Evolutionary conservation across 2,113 vertebrate genomes (phyloP).

Genomic region (Pseudorectes ferrugineus): DNA sequence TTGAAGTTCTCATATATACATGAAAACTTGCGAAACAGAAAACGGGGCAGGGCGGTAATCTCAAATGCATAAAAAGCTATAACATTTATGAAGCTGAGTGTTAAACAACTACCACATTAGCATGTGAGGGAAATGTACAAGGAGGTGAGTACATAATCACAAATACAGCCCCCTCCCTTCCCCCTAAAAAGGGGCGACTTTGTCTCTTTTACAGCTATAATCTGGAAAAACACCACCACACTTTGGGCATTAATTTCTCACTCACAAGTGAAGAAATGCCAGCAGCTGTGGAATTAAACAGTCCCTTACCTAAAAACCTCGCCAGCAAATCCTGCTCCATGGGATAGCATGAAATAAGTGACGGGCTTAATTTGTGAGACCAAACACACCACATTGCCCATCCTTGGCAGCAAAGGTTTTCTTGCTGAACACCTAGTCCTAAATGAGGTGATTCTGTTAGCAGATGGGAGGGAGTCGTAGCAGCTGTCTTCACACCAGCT

Average conservation of each 20-base stretch:
- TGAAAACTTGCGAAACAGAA: not conserved
- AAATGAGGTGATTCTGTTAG: not conserved
- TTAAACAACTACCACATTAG: not conserved
- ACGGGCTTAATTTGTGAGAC: not conserved
- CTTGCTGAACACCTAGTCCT: not conserved
- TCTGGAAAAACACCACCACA: not conserved
- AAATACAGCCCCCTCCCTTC: not conserved
- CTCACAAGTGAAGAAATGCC: not conserved
- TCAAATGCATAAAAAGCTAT: not conserved
- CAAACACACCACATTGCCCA: not conserved
- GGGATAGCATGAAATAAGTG: not conserved
- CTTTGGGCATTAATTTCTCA: not conserved
- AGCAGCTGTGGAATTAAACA: not conserved
- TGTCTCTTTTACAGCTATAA: not conserved
- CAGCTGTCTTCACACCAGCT: not conserved
- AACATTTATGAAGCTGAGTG: not conserved
- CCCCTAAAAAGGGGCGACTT: not conserved
- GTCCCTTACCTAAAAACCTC: not conserved
- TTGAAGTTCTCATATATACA: not conserved
- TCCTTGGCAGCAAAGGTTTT: not conserved
- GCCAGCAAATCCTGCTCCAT: not conserved
- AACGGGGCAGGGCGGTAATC: fast-evolving
- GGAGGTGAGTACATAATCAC: not conserved
- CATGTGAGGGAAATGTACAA: not conserved
- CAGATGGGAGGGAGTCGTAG: not conserved